phyloP scores from a whole-genome alignment of 2,797 vertebrate genomes.

The Sebastiscus tertius region DNA sequence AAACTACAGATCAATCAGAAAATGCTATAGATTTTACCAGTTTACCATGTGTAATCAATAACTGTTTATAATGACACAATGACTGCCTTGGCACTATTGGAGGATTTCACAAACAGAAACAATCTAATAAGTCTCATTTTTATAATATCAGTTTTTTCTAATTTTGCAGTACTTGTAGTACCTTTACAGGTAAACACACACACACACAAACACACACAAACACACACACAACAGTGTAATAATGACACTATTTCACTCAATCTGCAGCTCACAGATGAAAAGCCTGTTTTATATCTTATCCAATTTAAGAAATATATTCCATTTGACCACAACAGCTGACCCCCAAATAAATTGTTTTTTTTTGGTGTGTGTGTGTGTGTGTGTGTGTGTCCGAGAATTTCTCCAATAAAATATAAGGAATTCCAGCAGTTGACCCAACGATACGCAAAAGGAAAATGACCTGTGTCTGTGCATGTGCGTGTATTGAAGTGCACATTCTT shows the following conservation, averaged over 20 bases:
- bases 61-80: neutral
- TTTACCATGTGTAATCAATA: neutral
- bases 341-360: constrained; percentile 20
- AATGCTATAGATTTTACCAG: neutral
- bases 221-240: neutral
- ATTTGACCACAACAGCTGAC: constrained; percentile 47
- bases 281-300: constrained; percentile 28
- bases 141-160: neutral
- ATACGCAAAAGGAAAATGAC: constrained; percentile 3
- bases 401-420: constrained; percentile 10
- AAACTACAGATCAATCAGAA: neutral
- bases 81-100: neutral
- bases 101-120: neutral
- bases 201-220: neutral
- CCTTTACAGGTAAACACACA: neutral
- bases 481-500: neutral
- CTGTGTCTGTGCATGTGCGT: neutral
- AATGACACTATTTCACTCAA: constrained; percentile 17
- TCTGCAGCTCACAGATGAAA: constrained; percentile 11
- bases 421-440: constrained; percentile 19
- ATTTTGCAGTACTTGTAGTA: neutral
- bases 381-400: neutral
- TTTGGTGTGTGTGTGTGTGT: too few species aligned
- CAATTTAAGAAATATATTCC: constrained; percentile 30
- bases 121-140: neutral